These are phyloP conservation scores for Zaprionus ornatus DNA, from an alignment of 1,140 invertebrate species.

Conservation along the genomic window DNA sequence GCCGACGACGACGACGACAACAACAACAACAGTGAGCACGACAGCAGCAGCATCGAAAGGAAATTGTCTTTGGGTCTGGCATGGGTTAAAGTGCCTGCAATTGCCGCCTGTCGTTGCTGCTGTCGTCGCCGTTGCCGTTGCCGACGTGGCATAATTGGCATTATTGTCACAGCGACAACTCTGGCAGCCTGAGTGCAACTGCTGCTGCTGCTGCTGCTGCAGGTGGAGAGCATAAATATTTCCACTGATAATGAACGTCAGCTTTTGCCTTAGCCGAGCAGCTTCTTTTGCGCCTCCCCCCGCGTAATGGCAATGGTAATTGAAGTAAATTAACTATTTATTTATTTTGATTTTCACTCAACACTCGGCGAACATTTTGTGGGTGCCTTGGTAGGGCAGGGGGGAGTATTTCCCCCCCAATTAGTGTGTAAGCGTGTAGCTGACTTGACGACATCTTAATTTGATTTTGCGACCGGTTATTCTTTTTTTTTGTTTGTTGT, in stretches of 20 bases:
- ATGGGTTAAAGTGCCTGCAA: slow-evolving; percentile 38
- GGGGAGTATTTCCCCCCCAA: neutral
- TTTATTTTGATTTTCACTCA: slow-evolving; percentile 15
- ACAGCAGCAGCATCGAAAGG: slow-evolving; percentile 34
- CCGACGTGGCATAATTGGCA: slow-evolving; percentile 61
- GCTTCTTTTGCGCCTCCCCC: neutral
- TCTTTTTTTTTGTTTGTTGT: slow-evolving; percentile 14
- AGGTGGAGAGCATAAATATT: slow-evolving; percentile 56
- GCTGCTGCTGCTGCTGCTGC: slow-evolving; percentile 10
- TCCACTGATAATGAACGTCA: slow-evolving; percentile 47
- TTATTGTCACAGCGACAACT: slow-evolving; percentile 68
- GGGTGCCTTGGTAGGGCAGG: too few relatives aligned
- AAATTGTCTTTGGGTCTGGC: slow-evolving; percentile 51
- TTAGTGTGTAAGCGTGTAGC: slow-evolving; percentile 20
- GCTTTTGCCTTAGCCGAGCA: slow-evolving; percentile 3
- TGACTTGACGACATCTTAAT: slow-evolving; percentile 39
- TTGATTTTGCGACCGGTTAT: slow-evolving; percentile 39
- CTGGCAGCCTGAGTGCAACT: slow-evolving; percentile 35
- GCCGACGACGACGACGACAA: slow-evolving; percentile 5
- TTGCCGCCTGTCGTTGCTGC: neutral
- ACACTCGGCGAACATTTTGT: neutral
- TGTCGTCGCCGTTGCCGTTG: slow-evolving; percentile 12
- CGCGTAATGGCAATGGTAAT: slow-evolving; percentile 10
- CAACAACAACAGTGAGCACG: slow-evolving; percentile 6
- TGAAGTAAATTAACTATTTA: slow-evolving; percentile 20